Evolutionary conservation across 2,888 invertebrate species (phyloP).

Genomic region (Drosophila silvestris): DNA sequence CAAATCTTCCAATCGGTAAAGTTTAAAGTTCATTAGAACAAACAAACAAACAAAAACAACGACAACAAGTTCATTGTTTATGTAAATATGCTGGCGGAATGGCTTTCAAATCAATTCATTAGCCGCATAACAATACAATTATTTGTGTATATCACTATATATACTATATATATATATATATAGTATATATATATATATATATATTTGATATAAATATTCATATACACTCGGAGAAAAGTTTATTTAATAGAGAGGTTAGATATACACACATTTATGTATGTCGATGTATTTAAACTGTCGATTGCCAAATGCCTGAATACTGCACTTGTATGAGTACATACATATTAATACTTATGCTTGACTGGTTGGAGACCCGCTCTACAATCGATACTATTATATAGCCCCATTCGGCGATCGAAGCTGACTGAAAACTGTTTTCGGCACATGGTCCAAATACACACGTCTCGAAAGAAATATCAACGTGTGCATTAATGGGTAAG

Average conservation of each 20-base stretch:
- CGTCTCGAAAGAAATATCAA: constrained; percentile 32
- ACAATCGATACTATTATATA: constrained; percentile 12
- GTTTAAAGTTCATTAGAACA: constrained; percentile 48
- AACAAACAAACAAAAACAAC: constrained; percentile 14
- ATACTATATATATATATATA: constrained; percentile 3
- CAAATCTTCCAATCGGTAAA: constrained; percentile 9
- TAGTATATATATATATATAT: background rate
- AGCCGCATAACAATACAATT: constrained; percentile 24
- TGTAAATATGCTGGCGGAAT: constrained; percentile 51
- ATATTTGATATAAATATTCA: constrained; percentile 4
- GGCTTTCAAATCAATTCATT: constrained; percentile 61
- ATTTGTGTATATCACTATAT: background rate
- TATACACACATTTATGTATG: too few relatives aligned
- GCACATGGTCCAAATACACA: constrained; percentile 52
- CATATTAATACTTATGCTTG: constrained; percentile 5
- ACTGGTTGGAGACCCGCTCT: constrained; percentile 31
- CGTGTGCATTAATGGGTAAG: background rate
- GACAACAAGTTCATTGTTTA: constrained; percentile 48
- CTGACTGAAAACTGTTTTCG: constrained; percentile 26
- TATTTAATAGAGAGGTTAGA: background rate
- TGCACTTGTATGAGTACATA: constrained; percentile 2
- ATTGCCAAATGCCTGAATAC: constrained; percentile 4
- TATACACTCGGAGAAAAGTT: background rate
- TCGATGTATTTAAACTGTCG: background rate
- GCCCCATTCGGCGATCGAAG: constrained; percentile 26